Conservation (phyloP, 2,797 vertebrate genomes). For the Anguilla megastoma region DNA sequence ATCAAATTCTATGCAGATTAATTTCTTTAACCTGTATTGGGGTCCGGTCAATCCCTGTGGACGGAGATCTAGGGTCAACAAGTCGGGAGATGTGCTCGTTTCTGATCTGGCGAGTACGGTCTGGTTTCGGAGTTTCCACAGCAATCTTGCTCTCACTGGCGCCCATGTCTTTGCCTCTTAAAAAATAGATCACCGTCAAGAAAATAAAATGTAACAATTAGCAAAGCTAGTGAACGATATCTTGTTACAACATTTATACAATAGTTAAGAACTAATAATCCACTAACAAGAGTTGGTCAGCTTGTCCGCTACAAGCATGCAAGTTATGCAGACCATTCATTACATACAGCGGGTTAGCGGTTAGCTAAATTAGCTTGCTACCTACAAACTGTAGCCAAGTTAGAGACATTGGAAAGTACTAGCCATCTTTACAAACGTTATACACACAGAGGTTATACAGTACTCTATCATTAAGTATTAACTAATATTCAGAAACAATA, state of each 20-base stretch:
- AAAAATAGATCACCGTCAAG: neutral
- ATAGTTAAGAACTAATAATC: neutral
- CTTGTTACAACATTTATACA: neutral
- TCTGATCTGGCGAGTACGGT: conserved; percentile 49
- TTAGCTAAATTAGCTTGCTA: too few relatives aligned
- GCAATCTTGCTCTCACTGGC: conserved; percentile 70
- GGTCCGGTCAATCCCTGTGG: conserved; percentile 65
- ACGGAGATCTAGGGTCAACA: conserved; percentile 74
- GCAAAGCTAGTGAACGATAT: neutral
- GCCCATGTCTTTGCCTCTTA: conserved; percentile 62
- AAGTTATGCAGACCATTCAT: neutral
- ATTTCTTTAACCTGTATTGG: conserved; percentile 71
- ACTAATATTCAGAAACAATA: too few relatives aligned
- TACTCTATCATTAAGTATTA: too few relatives aligned
- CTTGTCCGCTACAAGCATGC: neutral
- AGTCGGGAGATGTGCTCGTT: conserved; percentile 51
- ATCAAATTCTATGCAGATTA: neutral
- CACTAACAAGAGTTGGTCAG: neutral
- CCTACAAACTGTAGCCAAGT: too few relatives aligned
- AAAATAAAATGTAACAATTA: neutral
- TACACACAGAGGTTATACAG: neutral
- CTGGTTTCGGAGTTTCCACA: conserved; percentile 52
- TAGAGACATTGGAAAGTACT: too few relatives aligned
- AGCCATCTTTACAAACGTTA: neutral
- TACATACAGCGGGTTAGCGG: neutral